Conservation (phyloP, 92 coral and sea anemone genomes). For the Epizoanthus ramosus region DNA sequence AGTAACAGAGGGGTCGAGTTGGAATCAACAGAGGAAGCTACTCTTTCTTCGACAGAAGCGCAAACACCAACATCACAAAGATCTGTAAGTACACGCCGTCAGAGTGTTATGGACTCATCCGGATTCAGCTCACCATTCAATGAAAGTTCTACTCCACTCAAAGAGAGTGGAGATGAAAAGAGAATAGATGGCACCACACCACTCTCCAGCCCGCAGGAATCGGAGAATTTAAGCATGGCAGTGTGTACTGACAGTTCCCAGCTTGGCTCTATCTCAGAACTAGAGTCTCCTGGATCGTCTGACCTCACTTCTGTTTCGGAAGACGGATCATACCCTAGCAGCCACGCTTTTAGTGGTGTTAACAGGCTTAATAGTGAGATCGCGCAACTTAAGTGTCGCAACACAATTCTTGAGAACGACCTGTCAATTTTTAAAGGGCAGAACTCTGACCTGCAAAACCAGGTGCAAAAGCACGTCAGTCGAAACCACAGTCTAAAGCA, state of each 20-base stretch:
- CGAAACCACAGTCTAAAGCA: conserved; percentile 80
- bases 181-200: background rate
- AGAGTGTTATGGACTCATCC: background rate
- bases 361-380: conserved; percentile 80
- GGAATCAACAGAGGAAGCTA: conserved; percentile 16
- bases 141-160: background rate
- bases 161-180: conserved; percentile 22
- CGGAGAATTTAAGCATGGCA: conserved; percentile 23
- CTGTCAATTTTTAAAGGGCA: conserved; percentile 73
- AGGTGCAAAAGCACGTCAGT: conserved; percentile 76
- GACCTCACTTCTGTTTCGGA: conserved; percentile 72
- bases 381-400: conserved; percentile 80
- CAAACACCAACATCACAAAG: background rate
- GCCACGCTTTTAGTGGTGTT: conserved; percentile 53
- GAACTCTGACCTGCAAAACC: conserved; percentile 77
- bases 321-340: conserved; percentile 52
- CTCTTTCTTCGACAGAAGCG: background rate
- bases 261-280: conserved; percentile 21
- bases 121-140: background rate
- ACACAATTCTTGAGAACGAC: conserved; percentile 77
- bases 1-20: background rate
- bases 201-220: conserved; percentile 13
- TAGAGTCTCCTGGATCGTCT: conserved; percentile 56
- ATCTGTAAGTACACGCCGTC: background rate
- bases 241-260: conserved; percentile 28